Evolutionary conservation across 2,113 vertebrate genomes (phyloP), one percentile per base, ranked within the genome.

Genomic region (Rhinolophus ferrumequinum): DNA sequence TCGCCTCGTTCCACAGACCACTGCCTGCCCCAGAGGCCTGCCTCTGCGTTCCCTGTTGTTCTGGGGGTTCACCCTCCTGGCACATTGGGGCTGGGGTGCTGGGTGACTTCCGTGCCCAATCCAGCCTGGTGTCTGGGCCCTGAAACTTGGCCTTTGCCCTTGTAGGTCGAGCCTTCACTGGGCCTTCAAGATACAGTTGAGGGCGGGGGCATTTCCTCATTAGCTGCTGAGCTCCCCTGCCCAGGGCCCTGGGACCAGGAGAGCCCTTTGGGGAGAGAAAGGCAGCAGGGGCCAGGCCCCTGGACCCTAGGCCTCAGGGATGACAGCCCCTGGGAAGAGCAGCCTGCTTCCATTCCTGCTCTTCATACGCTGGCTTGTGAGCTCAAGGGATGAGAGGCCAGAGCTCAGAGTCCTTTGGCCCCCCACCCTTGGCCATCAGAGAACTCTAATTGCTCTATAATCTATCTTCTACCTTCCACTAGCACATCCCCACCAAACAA

Each of bases 1-100:
- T 30, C 47, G 4, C 38, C 56, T 58, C 1, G 0, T 18, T 21
- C 72, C 0, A 0, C 5, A 19, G 62, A 15, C 38, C 21, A 1
- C 50, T 0, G 0, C 80, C 33, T 21, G 26, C 26, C 73, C 13
- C 41, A 1, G 24, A 14, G 52, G 15, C 35, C 62, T 2, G 33
- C 73, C 83, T 76, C 70, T 38, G 21, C 10, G 7, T 52, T 50
- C 35, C n/a, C 30, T 19, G 3, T 0, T 0, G 0, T 5, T 6
- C 21, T 5, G 3, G 24, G 44, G 28, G 26, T 4, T 21, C 33
- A 44, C 7, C 33, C 14, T 15, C 7, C 22, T 1, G 19, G 26
- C 8, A 5, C 21, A 1, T 16, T 12, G 21, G 54, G 21, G 1
- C 30, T 0, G 38, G 21, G 66, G 21, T 22, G 5, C 54, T 7